These are phyloP conservation scores for Peromyscus eremicus DNA, from an alignment of 2,797 vertebrate genomes.

Conservation along the genomic window DNA sequence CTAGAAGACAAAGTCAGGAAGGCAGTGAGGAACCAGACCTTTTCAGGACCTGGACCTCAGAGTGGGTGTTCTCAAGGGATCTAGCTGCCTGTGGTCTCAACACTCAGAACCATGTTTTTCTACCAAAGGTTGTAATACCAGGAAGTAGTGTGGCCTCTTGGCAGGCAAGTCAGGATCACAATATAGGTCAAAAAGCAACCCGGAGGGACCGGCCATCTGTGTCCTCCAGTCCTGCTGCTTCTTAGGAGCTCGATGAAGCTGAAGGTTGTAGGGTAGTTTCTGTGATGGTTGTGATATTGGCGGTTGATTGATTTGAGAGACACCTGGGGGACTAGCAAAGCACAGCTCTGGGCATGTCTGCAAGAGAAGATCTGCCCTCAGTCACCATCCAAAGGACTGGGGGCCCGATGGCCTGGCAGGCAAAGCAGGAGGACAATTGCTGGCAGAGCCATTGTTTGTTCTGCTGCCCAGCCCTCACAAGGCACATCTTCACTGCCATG, in stretches of 20 bases:
- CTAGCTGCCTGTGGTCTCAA: background rate
- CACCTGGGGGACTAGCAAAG: background rate
- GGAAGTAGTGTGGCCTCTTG: background rate
- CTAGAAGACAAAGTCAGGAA: background rate
- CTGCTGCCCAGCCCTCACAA: background rate
- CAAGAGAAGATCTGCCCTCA: background rate
- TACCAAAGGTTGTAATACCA: background rate
- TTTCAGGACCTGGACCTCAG: background rate
- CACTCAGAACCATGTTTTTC: background rate
- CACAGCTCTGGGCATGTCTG: too few relatives aligned
- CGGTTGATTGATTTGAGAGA: background rate
- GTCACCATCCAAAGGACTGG: too few relatives aligned
- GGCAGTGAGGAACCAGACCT: background rate
- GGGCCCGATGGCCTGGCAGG: fast-evolving
- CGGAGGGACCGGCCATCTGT: background rate
- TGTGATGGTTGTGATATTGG: background rate
- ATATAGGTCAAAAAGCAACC: background rate
- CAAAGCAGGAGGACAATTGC: background rate
- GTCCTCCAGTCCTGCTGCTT: background rate
- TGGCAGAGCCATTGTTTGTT: too few relatives aligned
- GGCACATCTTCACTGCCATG: too few relatives aligned
- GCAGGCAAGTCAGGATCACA: background rate
- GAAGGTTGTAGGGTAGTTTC: background rate
- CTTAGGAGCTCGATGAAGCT: background rate
- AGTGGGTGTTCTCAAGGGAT: background rate